Base-by-base conservation (phyloP, 2,888 invertebrate species). In the Rhagophthalmus giganteus region DNA sequence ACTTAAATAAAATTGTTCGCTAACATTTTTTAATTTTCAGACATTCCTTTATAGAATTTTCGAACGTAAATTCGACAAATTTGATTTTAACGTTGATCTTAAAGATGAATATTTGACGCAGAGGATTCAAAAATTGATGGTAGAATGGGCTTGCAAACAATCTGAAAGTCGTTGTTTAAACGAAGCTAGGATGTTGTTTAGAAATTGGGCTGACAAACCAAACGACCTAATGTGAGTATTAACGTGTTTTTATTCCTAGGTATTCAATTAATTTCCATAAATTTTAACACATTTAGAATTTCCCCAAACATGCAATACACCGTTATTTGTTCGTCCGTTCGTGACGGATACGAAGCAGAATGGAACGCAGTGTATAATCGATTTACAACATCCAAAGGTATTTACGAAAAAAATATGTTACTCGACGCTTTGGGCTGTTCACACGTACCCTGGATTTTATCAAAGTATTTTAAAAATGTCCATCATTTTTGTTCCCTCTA, bases 301-400 rank as follows among this genome's bases (percentile, higher is more conserved):
- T 78, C 81, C 26, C 81, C 83, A 6, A 83, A 85, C 67, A 67
- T 86, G 14, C 81, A 83, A 53, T 71, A 76, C 2, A 77, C 79
- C 4, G 81, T 86, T 24, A 86, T 86, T 66, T 87, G 88, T 63
- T 81, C 81, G 1, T 84, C 83, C 0, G 75, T 87, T 25, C 75
- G 79, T 24, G 77, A 81, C 59, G 87, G 86, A 0, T 80, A 80
- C 1, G 78, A 79, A 56, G 75, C 75, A 5, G 87, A 86, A 69
- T 88, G 87, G 87, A 77, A 85, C 49, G 85, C 83, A 64, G 81
- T 82, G 11, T 83, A 82, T 67, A 72, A 79, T 10, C 70, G 74
- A 50, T 83, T 80, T 64, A 61, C 74, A 33, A 67, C 67, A 4
- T 69, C 77, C 0, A 74, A 74, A 32, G 79, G 81, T 8, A 82